Conservation (phyloP, 2,113 vertebrate species). For the Paracyprichromis sp. region DNA sequence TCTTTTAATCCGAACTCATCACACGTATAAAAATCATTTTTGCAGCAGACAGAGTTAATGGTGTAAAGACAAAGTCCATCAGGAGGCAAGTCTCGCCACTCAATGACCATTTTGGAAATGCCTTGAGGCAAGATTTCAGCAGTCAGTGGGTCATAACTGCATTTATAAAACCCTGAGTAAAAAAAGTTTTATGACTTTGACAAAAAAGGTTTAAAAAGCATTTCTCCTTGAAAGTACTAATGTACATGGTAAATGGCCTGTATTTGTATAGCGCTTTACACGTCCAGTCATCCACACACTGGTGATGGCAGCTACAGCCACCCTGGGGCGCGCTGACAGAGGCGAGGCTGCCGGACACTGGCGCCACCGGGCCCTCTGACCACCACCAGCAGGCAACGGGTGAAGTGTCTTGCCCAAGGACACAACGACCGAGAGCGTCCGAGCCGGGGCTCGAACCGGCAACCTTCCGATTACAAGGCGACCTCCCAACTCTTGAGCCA, state of each 20-base stretch:
- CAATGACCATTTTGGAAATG: neutral
- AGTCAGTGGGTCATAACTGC: neutral
- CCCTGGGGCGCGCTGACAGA: neutral
- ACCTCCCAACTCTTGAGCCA: fast-evolving
- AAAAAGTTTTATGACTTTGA: neutral
- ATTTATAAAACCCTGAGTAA: neutral
- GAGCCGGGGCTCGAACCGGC: fast-evolving
- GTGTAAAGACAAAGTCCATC: neutral
- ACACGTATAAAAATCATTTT: fast-evolving
- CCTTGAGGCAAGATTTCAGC: neutral
- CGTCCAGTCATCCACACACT: fast-evolving
- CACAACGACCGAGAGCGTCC: fast-evolving
- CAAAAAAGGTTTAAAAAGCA: neutral
- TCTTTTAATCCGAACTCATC: neutral
- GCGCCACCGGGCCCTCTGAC: fast-evolving
- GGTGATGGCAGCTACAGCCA: neutral
- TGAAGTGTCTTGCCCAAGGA: fast-evolving
- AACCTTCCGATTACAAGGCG: fast-evolving
- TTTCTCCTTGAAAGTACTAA: neutral
- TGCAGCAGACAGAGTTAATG: neutral
- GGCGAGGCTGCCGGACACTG: fast-evolving
- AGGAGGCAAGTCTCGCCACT: neutral
- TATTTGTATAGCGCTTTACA: neutral
- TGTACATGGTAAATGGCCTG: fast-evolving
- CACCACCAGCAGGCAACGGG: neutral